Evolutionary conservation across 2,888 invertebrate species (phyloP), one percentile per base, ranked within the genome.

Genomic region (Rapana venosa): DNA sequence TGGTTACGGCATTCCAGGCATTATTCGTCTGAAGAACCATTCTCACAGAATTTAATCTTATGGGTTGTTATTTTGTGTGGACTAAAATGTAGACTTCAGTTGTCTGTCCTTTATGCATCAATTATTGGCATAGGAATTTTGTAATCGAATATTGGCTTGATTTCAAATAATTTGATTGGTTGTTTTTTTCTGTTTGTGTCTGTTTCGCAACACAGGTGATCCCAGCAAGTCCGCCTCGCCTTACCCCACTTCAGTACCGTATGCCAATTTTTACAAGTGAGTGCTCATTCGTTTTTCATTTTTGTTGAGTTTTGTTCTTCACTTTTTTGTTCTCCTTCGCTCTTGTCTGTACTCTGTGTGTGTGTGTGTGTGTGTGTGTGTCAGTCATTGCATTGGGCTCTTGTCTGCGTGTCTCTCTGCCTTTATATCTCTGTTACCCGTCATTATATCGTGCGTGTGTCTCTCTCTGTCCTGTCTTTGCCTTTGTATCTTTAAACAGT

Each of bases 261-360:
- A 88, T 87, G 88, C 91, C 74, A 88, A 90, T 66, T 91, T 90
- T 89, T 91, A 90, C 87, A 91, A 88, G 91, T 91, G 74, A 90
- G 90, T 90, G 1, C 1, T 58, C 26, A n/a, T 11, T 11, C 13
- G 56, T 85, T 4, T 58, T 85, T 30, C 13, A 17, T 30, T 66
- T 87, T 13, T 56, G 26, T 35, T 32, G 30, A 17, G 13, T n/a
- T 35, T 35, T 79, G n/a, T 79, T 35, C 79, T 32, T 17, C 17
- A 4, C 79, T 79, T 79, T 17, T 61, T 11, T 61, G 61, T 1
- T 79, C 6, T 32, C 35, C 32, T 79, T 35, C 79, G 30, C 30
- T 77, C 5, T n/a, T 77, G 30, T 66, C 66, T 66, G 2, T 66
- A 26, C 66, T 2, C 26, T 11, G 66, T 13, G 17, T 13, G 66